Base-by-base conservation (phyloP, 2,113 vertebrate genomes). In the Recurvirostra avosetta region DNA sequence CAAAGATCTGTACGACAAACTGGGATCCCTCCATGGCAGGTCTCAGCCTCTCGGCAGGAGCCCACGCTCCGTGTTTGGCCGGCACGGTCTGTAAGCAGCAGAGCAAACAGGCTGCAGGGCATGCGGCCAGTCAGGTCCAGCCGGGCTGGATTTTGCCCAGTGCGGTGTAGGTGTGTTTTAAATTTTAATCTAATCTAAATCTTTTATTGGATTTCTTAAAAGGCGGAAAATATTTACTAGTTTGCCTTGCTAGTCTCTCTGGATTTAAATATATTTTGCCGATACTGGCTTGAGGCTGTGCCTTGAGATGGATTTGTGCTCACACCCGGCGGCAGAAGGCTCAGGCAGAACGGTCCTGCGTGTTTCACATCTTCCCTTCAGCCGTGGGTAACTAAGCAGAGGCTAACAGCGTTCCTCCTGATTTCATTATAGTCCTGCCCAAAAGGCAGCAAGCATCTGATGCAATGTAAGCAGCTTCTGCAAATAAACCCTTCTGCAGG, bases 151-250 rank as follows among this genome's bases (percentile, higher is more conserved):
- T 25, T 32, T 25, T 85, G 79, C 89, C 79, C 63, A 27, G 79
- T 6, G 55, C 34, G 4, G 40, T 3, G 47, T 36, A 22, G 82
- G 52, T 50, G 49, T 85, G 68, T 23, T 76, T 55, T 36, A 55
- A 63, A 63, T 63, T 58, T 84, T 65, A 53, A 71, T 94, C 84
- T 92, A 52, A 88, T 85, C 79, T 85, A 38, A 71, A 59, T 53
- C 68, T 80, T 88, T 88, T 53, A 88, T 12, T 94, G 62, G 49
- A 41, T 75, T 85, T 89, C 75, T 92, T 85, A n/a, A 88, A 75
- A 70, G 75, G 22, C 1, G 1, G 43, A 32, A 85, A 80, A 80
- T 75, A 49, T 88, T 94, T 88, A 80, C 80, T 81, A 43, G 89
- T 71, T 66, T 71, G 74, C 63, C 71, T 63, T 52, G 79, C 49